A percentile compares a stretch with the other conserved stretches of the same genome.
phyloP scores from a whole-genome alignment of 2,113 vertebrate genomes.

The Loxodonta africana region DNA sequence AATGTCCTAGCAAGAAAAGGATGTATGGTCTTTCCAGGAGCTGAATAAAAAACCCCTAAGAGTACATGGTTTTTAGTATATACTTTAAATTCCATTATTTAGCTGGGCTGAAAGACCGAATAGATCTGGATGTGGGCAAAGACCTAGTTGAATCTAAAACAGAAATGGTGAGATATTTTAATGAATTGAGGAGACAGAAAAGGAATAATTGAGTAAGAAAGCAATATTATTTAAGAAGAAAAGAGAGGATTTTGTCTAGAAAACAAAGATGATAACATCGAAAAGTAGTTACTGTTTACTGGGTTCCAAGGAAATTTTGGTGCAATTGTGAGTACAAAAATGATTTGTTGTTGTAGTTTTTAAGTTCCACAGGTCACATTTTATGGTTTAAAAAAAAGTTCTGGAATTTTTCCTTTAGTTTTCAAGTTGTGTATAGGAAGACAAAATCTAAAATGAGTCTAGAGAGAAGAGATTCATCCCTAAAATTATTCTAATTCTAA shows the following conservation, averaged over 20 bases:
- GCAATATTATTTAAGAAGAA: not conserved
- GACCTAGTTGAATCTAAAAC: not conserved
- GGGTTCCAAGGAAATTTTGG: conserved; percentile 20
- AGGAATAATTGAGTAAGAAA: not conserved
- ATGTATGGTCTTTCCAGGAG: conserved; percentile 4
- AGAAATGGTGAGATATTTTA: not conserved
- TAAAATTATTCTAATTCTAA: conserved; percentile 37
- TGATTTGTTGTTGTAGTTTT: not conserved
- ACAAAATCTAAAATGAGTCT: not conserved
- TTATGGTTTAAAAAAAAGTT: not conserved
- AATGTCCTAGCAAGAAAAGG: not conserved
- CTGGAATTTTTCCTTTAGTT: not conserved
- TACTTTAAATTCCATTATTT: conserved; percentile 20
- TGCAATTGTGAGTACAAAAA: not conserved
- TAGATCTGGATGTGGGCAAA: not conserved
- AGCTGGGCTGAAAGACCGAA: not conserved
- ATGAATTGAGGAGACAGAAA: not conserved
- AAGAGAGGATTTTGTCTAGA: not conserved
- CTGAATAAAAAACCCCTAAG: not conserved
- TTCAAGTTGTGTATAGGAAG: conserved; percentile 31
- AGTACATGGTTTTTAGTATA: not conserved
- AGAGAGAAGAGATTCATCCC: not conserved
- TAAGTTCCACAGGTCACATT: not conserved
- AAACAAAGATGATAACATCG: not conserved
- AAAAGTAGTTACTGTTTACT: not conserved